Evolutionary conservation across 2,888 invertebrate genomes (phyloP), one percentile per base, ranked within the genome.

Genomic region (Lepidocyrtinus sp.): DNA sequence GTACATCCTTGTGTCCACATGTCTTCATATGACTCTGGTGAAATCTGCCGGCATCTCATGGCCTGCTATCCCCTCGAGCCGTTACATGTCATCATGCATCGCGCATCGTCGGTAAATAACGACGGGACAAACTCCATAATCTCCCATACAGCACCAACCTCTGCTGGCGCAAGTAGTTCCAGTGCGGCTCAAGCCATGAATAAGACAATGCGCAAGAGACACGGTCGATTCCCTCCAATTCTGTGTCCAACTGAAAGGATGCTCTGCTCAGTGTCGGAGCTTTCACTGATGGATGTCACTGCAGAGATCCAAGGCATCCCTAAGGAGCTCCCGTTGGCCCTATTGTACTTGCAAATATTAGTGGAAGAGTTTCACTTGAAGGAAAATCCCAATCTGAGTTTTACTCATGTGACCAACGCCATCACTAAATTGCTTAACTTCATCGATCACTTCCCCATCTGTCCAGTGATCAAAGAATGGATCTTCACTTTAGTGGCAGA

Each of bases 251-350:
- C 87, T 26, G 88, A 89, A 71, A 78, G 87, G 26, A 84, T 88
- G 25, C 88, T 88, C 69, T 83, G 89, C 25, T 84, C 87, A 22
- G 83, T 88, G 15, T 88, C 88, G 1, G 88, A 88, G n/a, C 87
- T 88, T 12, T 87, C 87, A 19, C 15, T 75, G 1, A 27, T 61
- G 21, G 82, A 75, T 12, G 50, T 77, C 21, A 86, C 86, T 15
- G 82, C 89, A 12, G 88, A 88, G 0, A 86, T 89, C 15, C 88
- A 89, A 76, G 88, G 88, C n/a, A 85, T 89, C 2, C 88, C 89
- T 2, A 87, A 88, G 2, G 88, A 89, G 84, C 88, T 89, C 83
- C 87, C 88, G 19, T 85, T 89, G 70, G 88, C 88, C 1, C 75
- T 89, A 24, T 87, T 88, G 1, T 89, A 68, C 50, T 21, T 74